Evolutionary conservation across 2,888 invertebrate genomes (phyloP), one percentile per base, ranked within the genome.

Genomic region (Agrotis puta): DNA sequence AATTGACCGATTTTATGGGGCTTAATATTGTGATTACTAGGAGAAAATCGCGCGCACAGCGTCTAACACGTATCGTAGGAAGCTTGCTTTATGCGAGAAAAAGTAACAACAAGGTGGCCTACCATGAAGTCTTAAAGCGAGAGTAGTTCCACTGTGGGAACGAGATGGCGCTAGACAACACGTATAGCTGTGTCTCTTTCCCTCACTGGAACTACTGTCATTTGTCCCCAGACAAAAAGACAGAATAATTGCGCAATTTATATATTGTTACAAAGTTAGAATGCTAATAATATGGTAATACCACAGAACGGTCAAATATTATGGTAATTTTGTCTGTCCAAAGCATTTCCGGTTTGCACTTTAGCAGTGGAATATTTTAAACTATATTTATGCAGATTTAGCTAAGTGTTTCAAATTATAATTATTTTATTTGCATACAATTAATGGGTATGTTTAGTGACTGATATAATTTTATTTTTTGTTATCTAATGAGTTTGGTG

Each of bases 241-340:
- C 54, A 27, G n/a, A 54, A 27, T 27, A n/a, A 54, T 54, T 54
- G 5, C 27, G 13, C 27, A 54, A 27, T 18, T 39, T 39, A 39
- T 54, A 27, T 54, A 54, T 11, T n/a, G 0, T 54, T 54, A 7
- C 2, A 1, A 51, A 51, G 51, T 22, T 22, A 54, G 18, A 11
- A 54, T 27, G 54, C 11, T 54, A 54, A 54, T 27, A 27, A 39
- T n/a, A n/a, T 27, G 27, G 1, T 27, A 27, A 54, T 54, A 27
- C 58, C 51, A 9, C 33, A 61, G 7, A 65, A 63, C 45, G 56
- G 39, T 57, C 54, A 77, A 72, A 47, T 77, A 73, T 73, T 77
- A 73, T 73, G 69, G 0, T 47, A 73, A 77, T 57, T 9, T 68
- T 47, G 20, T 51, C 22, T 43, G 53, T 57, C 18, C 59, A 24